Base-by-base conservation (phyloP, 2,113 vertebrate species). In the Nasalis larvatus region DNA sequence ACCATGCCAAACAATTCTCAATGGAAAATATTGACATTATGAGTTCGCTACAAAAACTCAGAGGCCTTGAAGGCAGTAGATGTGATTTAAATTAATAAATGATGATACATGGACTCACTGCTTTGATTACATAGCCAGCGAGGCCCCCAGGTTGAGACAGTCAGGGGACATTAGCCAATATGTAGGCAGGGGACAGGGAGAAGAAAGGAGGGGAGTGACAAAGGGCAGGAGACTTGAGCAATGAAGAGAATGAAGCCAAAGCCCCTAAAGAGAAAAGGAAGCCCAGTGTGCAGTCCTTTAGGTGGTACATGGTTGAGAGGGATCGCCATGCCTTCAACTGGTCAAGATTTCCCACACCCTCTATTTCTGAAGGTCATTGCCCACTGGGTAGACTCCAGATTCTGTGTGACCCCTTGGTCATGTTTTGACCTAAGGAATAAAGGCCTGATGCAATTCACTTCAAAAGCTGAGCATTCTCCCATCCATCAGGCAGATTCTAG, bases 81-180 rank as follows among this genome's bases (percentile, higher is more conserved):
- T 66, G 12, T 40, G 73, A 60, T 40, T 91, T 68, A 92, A 86
- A 14, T 73, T 83, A 89, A 89, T 47, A 86, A 86, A 56, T 37
- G 21, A 91, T 54, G 68, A 83, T 60, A 69, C 89, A 77, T n/a
- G 78, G 81, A 94, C 76, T 84, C 90, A 16, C 18, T 84, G 93
- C 30, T 93, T 95, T 86, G n/a, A 82, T 89, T 56, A 40, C 49
- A 94, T 58, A 77, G 78, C 37, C 73, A 76, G 9, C 2, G 1
- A 42, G 35, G 45, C 68, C 30, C 37, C 23, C 74, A n/a, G 30
- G 30, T 13, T 69, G 90, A 86, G 77, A 83, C 3, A 93, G 42
- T 47, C 32, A 47, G 32, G 30, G 45, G 37, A 27, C 56, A 74
- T 52, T 37, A n/a, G 60, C 11, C 42, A 35, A 32, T 20, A 25